phyloP scores from a whole-genome alignment of 1,140 invertebrate species.

The Cyphomyrmex costatus region DNA sequence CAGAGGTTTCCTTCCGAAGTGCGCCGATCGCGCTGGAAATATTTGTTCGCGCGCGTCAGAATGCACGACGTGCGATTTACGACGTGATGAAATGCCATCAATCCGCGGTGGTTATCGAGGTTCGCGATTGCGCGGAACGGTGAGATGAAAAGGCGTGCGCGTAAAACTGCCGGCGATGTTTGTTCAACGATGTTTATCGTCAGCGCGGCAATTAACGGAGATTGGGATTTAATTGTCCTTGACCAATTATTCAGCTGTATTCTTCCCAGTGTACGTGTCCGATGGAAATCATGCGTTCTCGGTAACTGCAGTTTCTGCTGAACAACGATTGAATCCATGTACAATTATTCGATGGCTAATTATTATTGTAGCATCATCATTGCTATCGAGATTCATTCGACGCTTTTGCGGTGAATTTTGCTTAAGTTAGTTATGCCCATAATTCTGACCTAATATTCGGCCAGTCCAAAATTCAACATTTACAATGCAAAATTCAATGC shows the following conservation, averaged over 20 bases:
- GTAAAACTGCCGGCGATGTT: slow-evolving; percentile 44
- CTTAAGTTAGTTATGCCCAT: background rate
- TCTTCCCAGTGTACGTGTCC: background rate
- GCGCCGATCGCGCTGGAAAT: slow-evolving; percentile 18
- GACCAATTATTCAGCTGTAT: slow-evolving; percentile 50
- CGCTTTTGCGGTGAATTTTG: background rate
- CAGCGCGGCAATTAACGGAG: slow-evolving; percentile 34
- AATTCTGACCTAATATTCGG: background rate
- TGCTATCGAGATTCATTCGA: slow-evolving; percentile 31
- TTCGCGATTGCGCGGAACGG: slow-evolving; percentile 17
- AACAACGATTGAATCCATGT: background rate
- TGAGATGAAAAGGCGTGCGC: slow-evolving; percentile 45
- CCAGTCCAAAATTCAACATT: background rate
- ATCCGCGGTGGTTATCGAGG: slow-evolving; percentile 35
- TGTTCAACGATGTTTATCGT: slow-evolving; percentile 39
- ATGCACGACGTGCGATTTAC: slow-evolving; percentile 49
- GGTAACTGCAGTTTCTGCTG: background rate
- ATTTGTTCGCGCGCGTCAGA: slow-evolving; percentile 44
- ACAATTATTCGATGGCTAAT: slow-evolving; percentile 47
- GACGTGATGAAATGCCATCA: slow-evolving; percentile 43
- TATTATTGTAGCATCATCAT: slow-evolving; percentile 18
- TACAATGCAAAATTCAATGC: background rate
- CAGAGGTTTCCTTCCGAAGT: slow-evolving; percentile 16
- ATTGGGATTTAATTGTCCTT: slow-evolving; percentile 49
- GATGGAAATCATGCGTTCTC: slow-evolving; percentile 13